These are phyloP conservation scores for Hypotaenidia okinawae DNA, from an alignment of 2,797 vertebrate species.

Conservation along the genomic window DNA sequence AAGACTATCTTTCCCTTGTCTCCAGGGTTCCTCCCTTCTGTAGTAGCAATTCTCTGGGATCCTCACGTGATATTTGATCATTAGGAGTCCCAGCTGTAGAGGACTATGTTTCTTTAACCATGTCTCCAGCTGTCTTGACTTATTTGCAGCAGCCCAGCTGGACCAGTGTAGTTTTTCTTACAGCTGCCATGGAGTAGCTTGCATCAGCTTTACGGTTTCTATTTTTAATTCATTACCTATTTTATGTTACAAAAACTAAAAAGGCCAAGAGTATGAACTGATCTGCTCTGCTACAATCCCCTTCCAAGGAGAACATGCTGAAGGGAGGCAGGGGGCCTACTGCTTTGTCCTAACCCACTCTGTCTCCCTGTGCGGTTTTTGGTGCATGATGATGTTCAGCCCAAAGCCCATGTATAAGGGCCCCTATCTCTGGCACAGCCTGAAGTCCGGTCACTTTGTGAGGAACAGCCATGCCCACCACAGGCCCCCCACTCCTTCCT, in stretches of 20 bases:
- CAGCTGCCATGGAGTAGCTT: background rate
- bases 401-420: background rate
- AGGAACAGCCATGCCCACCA: background rate
- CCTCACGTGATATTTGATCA: background rate
- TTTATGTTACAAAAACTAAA: background rate
- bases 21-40: conserved; percentile 9
- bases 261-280: background rate
- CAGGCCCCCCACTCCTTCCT: background rate
- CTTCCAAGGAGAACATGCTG: background rate
- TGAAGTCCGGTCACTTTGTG: background rate
- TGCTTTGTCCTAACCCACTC: background rate
- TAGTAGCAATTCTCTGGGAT: conserved; percentile 14
- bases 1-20: conserved; percentile 16
- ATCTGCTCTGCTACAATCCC: background rate
- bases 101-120: background rate
- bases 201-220: background rate
- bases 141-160: conserved; percentile 30
- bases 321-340: background rate
- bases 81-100: conserved; percentile 27
- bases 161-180: conserved; percentile 27
- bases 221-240: background rate
- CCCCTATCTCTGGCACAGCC: background rate
- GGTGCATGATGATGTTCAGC: background rate
- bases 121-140: conserved; percentile 44
- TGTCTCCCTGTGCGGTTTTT: background rate